These are phyloP conservation scores for Motacilla alba DNA, from an alignment of 2,113 vertebrate species.

Conservation along the genomic window DNA sequence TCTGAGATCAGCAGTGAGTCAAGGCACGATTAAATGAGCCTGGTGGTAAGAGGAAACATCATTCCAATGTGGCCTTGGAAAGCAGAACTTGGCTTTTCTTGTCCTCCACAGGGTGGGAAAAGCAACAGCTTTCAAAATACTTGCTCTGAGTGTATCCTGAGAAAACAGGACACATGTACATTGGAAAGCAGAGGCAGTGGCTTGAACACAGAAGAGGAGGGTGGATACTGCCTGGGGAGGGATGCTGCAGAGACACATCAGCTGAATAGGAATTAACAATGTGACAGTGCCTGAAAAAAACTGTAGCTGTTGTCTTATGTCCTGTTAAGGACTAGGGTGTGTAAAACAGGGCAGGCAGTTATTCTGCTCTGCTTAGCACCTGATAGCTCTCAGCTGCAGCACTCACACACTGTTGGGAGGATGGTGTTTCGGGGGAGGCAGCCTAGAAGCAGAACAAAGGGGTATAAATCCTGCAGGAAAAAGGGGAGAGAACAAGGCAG, in stretches of 20 bases:
- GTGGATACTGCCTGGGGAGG: background rate
- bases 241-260: background rate
- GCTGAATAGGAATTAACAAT: background rate
- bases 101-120: background rate
- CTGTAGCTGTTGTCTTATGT: background rate
- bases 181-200: background rate
- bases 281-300: background rate
- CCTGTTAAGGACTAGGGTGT: background rate
- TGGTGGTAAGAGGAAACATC: background rate
- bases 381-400: constrained; percentile 11
- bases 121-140: background rate
- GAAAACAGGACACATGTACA: background rate
- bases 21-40: background rate
- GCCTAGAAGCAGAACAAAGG: background rate
- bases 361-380: constrained; percentile 53
- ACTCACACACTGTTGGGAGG: background rate
- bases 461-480: background rate
- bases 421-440: background rate
- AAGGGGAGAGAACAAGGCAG: background rate
- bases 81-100: background rate
- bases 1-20: background rate
- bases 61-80: background rate
- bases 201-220: background rate
- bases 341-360: constrained; percentile 44
- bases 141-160: background rate